These are phyloP conservation scores for Himantopus leucocephalus DNA, from an alignment of 2,113 vertebrate genomes.

Conservation along the genomic window DNA sequence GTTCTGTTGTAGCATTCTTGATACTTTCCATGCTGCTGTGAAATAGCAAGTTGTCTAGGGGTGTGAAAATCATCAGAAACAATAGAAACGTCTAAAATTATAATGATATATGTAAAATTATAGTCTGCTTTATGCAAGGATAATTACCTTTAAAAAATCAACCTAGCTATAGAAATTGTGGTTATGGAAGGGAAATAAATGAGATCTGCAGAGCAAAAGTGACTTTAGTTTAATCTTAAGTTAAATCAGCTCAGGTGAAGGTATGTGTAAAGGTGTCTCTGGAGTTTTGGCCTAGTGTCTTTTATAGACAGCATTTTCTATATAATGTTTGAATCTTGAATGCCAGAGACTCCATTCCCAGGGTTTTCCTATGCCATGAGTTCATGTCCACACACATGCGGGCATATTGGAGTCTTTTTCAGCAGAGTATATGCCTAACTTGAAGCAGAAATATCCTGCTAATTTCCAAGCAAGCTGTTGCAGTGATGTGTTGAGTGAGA, in stretches of 20 bases:
- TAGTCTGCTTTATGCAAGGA: not conserved
- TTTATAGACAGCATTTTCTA: not conserved
- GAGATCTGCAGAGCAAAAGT: not conserved
- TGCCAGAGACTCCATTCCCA: not conserved
- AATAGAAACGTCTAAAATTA: not conserved
- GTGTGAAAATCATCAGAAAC: not conserved
- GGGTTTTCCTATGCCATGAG: not conserved
- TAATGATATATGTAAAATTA: not conserved
- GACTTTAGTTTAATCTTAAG: not conserved
- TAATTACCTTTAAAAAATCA: not conserved
- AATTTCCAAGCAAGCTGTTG: not conserved
- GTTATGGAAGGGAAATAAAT: not conserved
- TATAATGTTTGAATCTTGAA: not conserved
- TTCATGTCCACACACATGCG: fast-evolving
- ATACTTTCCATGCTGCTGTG: not conserved
- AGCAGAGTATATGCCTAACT: not conserved
- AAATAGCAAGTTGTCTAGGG: not conserved
- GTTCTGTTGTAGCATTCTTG: not conserved
- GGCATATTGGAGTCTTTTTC: not conserved
- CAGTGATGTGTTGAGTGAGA: not conserved
- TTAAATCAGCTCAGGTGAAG: not conserved
- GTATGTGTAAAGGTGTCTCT: not conserved
- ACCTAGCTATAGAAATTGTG: not conserved
- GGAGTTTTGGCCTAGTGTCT: not conserved
- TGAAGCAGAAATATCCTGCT: not conserved